Conservation (phyloP, 2,888 invertebrate species). For the Acrocyrtus sp. region DNA sequence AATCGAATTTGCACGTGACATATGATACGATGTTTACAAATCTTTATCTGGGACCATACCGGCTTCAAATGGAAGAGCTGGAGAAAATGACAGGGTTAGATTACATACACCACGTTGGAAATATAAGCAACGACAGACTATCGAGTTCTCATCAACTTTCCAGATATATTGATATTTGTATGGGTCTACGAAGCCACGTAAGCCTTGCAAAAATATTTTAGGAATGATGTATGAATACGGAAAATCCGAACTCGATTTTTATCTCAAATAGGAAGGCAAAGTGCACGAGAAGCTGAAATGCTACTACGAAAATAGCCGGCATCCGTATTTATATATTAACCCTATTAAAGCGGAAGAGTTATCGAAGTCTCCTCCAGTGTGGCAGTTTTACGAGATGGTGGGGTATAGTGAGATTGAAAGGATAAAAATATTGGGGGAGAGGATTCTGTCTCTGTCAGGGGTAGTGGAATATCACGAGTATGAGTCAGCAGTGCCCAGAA, state of each 20-base stretch:
- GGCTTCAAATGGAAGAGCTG: too few species aligned
- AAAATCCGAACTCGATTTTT: neutral
- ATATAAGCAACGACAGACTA: too few species aligned
- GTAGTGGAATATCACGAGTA: neutral
- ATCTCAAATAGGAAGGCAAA: neutral
- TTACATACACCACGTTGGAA: too few species aligned
- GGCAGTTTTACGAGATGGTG: slow-evolving; percentile 20
- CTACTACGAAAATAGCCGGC: neutral
- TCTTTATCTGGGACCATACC: too few species aligned
- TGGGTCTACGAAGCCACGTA: too few species aligned
- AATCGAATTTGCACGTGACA: too few species aligned
- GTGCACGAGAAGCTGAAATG: neutral
- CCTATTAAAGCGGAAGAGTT: slow-evolving; percentile 14
- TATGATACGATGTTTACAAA: too few species aligned
- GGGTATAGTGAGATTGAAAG: neutral
- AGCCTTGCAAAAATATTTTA: too few species aligned
- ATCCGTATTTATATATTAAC: slow-evolving; percentile 12
- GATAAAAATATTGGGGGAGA: neutral
- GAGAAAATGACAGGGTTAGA: too few species aligned
- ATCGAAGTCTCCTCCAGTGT: slow-evolving; percentile 7
- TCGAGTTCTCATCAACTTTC: too few species aligned
- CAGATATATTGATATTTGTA: too few species aligned
- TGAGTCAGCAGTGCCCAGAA: neutral
- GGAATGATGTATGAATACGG: neutral
- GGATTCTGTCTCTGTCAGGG: neutral